Base-by-base conservation (phyloP, 2,797 vertebrate species). In the Borostomias antarcticus region DNA sequence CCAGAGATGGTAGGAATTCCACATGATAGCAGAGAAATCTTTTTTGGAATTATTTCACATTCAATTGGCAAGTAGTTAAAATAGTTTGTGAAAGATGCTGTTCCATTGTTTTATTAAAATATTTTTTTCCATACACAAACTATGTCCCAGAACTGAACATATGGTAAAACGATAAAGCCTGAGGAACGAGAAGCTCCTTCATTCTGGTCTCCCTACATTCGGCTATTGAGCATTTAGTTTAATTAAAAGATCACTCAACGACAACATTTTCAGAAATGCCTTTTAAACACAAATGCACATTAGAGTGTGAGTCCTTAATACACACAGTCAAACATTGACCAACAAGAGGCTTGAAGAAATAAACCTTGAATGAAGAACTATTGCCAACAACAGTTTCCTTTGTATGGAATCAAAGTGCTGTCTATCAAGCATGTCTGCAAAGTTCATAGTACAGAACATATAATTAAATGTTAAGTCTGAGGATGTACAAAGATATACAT, bases 261-360 rank as follows among this genome's bases (percentile, higher is more conserved):
- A 52, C 23, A 10, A 23, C 13, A 2, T 28, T 2, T 51, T 33
- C 50, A 23, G 32, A 30, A 23, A 51, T 51, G 21, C 23, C 23
- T 25, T 51, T 51, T 51, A 19, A 1, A 28, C n/a, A 37, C 26
- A 45, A 30, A 7, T 28, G 17, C 19, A 54, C 21, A 51, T 51
- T 28, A 29, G 15, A n/a, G 28, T 56, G 32, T 65, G 57, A 78
- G 75, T 68, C 21, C 56, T 74, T 33, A 66, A n/a, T n/a, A n/a
- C 32, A 79, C 68, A 26, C 62, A 82, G 84, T 89, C 86, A 89
- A 88, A 89, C 85, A 88, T 87, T 91, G 87, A 86, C 86, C 70
- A 86, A 78, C 30, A 13, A 76, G 74, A 77, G 62, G 9, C 7
- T 73, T 62, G 62, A 63, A 50, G 15, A 59, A 59, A 43, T 8